Evolutionary conservation across 2,888 invertebrate genomes (phyloP).

Genomic region (Rhorus exstirpatorius): DNA sequence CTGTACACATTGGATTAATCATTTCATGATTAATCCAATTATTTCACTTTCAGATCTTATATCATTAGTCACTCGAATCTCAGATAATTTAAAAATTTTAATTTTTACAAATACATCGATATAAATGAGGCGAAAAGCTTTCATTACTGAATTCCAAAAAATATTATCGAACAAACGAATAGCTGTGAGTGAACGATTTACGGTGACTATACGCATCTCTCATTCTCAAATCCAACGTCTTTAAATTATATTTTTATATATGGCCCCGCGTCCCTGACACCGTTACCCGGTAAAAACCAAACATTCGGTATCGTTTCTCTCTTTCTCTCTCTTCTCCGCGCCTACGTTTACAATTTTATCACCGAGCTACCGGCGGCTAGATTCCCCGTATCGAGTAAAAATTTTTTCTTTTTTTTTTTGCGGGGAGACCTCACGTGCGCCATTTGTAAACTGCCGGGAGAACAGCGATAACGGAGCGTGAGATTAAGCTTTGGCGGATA

Average conservation of each 20-base stretch:
- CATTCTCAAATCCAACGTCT: no score
- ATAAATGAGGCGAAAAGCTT: no score
- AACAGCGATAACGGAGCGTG: slow-evolving; percentile 23
- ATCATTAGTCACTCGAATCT: no score
- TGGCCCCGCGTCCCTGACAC: slow-evolving; percentile 81
- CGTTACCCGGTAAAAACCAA: slow-evolving; percentile 81
- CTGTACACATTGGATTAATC: slow-evolving; percentile 36
- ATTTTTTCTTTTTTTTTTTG: neutral
- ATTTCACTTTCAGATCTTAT: neutral
- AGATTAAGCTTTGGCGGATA: slow-evolving; percentile 65
- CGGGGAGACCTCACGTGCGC: no score
- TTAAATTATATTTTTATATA: slow-evolving; percentile 21
- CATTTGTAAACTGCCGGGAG: neutral
- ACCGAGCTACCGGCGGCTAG: no score
- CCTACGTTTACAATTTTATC: no score
- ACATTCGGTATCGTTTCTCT: slow-evolving; percentile 84
- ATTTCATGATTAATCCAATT: slow-evolving; percentile 5
- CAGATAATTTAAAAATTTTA: no score
- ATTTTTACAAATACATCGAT: no score
- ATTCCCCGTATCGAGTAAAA: neutral
- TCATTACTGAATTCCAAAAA: no score
- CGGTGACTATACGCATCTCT: no score
- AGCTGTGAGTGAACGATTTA: no score
- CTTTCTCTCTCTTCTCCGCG: slow-evolving; percentile 32
- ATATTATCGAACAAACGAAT: no score